Evolutionary conservation across 2,797 vertebrate genomes (phyloP).

Genomic region (Falco biarmicus): DNA sequence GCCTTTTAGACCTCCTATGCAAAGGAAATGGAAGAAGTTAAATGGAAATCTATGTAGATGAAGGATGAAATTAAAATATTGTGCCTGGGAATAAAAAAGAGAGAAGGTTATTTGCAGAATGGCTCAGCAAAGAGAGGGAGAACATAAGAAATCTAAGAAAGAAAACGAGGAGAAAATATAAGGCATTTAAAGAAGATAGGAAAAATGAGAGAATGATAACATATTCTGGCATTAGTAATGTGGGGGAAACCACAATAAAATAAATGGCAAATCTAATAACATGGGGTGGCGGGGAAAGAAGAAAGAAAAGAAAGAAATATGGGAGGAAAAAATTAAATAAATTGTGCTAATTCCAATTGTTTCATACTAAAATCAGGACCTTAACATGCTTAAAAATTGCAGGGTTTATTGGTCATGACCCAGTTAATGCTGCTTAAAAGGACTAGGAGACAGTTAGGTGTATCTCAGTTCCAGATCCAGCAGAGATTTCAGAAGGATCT

Average conservation of each 20-base stretch:
- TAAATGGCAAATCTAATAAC: neutral
- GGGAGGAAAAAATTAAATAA: neutral
- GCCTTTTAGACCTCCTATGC: neutral
- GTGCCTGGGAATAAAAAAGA: neutral
- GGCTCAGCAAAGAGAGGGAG: neutral
- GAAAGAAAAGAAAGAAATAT: neutral
- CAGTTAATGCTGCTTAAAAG: neutral
- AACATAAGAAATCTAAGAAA: neutral
- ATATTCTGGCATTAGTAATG: neutral
- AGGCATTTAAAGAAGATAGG: neutral
- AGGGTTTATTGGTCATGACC: neutral
- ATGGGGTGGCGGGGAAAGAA: fast-evolving
- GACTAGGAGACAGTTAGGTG: neutral
- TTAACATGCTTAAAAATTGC: neutral
- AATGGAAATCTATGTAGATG: neutral
- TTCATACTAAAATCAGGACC: neutral
- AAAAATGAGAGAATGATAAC: neutral
- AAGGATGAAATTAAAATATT: neutral
- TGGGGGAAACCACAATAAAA: fast-evolving
- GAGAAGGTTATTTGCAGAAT: neutral
- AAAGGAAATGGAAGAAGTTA: neutral
- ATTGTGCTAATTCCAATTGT: neutral
- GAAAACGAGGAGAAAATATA: neutral
- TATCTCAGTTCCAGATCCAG: neutral
- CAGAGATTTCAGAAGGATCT: neutral